phyloP scores from a whole-genome alignment of 2,797 vertebrate species.

The Ara ararauna region DNA sequence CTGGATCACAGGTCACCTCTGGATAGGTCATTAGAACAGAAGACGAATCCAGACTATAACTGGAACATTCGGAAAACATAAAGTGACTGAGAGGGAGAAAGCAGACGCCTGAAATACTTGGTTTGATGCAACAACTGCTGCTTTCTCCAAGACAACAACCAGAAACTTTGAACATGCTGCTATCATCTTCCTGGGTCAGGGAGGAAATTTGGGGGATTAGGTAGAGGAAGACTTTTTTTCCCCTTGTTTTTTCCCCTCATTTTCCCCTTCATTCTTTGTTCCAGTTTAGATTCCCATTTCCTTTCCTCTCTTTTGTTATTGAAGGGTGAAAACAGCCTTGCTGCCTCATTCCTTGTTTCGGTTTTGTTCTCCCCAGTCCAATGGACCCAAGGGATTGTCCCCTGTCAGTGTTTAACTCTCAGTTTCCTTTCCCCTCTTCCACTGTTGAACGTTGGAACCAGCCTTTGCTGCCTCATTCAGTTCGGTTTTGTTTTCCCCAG shows the following conservation, averaged over 20 bases:
- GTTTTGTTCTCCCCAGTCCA: background rate
- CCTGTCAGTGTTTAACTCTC: conserved; percentile 5
- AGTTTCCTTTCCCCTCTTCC: conserved; percentile 37
- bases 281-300: conserved; percentile 29
- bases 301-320: conserved; percentile 32
- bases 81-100: conserved; percentile 8
- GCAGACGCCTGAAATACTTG: conserved; percentile 35
- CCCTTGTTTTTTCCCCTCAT: background rate
- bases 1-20: conserved; percentile 86
- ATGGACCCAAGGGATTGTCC: conserved; percentile 6
- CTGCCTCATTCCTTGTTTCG: conserved; percentile 15
- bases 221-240: conserved; percentile 32
- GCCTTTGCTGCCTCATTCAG: conserved; percentile 47
- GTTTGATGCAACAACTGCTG: conserved; percentile 29
- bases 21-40: conserved; percentile 89
- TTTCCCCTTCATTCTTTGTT: conserved; percentile 1
- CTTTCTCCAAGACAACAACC: conserved; percentile 47
- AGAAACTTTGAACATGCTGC: conserved; percentile 76
- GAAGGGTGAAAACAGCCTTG: conserved; percentile 33
- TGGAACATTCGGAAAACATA: conserved; percentile 93
- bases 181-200: conserved; percentile 54
- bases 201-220: conserved; percentile 51
- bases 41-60: conserved; percentile 87
- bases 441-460: conserved; percentile 17
- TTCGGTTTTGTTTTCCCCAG: conserved; percentile 8